These are phyloP conservation scores for Neodon shergylaensis DNA, from an alignment of 2,113 vertebrate species.

Conservation along the genomic window DNA sequence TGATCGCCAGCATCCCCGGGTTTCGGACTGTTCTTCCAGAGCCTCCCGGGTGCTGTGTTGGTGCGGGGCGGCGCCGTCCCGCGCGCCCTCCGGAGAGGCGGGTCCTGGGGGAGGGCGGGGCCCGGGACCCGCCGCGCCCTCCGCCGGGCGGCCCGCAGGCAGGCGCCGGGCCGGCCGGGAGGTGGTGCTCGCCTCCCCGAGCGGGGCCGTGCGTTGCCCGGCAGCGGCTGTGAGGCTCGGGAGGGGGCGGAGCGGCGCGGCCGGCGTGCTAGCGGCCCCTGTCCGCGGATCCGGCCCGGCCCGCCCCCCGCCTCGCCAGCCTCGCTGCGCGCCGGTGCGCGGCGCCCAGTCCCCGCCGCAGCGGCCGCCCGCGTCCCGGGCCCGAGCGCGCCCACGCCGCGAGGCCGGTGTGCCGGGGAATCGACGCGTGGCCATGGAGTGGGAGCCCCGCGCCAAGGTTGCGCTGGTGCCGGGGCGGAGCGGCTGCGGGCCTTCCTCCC, in stretches of 20 bases:
- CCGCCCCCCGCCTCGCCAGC: slow-evolving; percentile 64
- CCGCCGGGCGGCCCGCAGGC: background rate
- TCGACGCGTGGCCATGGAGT: slow-evolving; percentile 79
- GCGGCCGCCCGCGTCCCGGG: slow-evolving; percentile 45
- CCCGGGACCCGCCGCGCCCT: background rate
- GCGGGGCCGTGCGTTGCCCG: slow-evolving; percentile 56
- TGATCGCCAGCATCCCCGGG: background rate
- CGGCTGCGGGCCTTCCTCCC: slow-evolving; percentile 72
- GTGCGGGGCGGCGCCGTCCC: background rate
- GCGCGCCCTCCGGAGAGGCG: slow-evolving; percentile 42
- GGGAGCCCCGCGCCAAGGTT: slow-evolving; percentile 81
- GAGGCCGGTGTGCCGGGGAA: slow-evolving; percentile 49
- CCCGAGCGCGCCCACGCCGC: background rate
- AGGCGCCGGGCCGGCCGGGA: slow-evolving; percentile 71
- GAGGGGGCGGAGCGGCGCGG: slow-evolving; percentile 78
- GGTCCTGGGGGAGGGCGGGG: slow-evolving; percentile 13
- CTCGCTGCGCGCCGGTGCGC: slow-evolving; percentile 42
- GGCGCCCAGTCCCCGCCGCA: slow-evolving; percentile 40
- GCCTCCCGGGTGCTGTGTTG: background rate
- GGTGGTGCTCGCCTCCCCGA: slow-evolving; percentile 73
- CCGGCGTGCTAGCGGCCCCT: slow-evolving; percentile 40
- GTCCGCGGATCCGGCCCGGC: slow-evolving; percentile 65
- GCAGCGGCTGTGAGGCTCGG: slow-evolving; percentile 69
- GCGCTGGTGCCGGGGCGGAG: slow-evolving; percentile 78
- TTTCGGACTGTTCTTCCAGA: background rate